Evolutionary conservation across 2,888 invertebrate genomes (phyloP).

Genomic region (Lochmaea crataegi): DNA sequence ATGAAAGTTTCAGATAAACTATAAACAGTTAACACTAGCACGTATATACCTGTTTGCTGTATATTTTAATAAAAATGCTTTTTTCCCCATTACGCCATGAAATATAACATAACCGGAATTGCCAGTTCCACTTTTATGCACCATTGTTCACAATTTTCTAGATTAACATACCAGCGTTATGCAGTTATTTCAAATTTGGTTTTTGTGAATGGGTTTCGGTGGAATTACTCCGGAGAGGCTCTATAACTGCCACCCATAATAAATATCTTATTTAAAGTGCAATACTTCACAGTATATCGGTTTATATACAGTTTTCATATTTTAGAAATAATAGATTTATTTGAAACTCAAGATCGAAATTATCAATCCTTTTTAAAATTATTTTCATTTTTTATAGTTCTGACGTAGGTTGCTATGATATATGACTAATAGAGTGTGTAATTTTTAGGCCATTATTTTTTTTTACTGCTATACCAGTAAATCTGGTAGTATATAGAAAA

Average conservation of each 20-base stretch:
- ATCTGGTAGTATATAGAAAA: no score
- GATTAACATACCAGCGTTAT: background rate
- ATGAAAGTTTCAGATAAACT: constrained; percentile 21
- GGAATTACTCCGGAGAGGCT: background rate
- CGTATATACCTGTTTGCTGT: constrained; percentile 17
- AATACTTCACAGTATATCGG: background rate
- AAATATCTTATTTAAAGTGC: background rate
- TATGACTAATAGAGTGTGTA: no score
- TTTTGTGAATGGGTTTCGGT: background rate
- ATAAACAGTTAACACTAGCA: background rate
- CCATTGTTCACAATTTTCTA: constrained; percentile 5
- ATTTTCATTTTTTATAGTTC: no score
- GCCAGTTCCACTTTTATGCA: constrained; percentile 1
- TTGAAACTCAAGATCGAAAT: no score
- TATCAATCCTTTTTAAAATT: no score
- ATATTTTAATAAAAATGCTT: constrained; percentile 22
- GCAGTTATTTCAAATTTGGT: background rate
- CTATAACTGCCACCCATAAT: background rate
- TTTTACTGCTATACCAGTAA: no score
- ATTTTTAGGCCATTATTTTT: no score
- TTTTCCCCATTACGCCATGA: background rate
- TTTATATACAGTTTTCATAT: no score
- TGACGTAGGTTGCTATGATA: no score
- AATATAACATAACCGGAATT: background rate
- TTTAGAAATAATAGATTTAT: no score